Evolutionary conservation across 2,113 vertebrate species (phyloP), one percentile per base, ranked within the genome.

Genomic region (Litocranius walleri): DNA sequence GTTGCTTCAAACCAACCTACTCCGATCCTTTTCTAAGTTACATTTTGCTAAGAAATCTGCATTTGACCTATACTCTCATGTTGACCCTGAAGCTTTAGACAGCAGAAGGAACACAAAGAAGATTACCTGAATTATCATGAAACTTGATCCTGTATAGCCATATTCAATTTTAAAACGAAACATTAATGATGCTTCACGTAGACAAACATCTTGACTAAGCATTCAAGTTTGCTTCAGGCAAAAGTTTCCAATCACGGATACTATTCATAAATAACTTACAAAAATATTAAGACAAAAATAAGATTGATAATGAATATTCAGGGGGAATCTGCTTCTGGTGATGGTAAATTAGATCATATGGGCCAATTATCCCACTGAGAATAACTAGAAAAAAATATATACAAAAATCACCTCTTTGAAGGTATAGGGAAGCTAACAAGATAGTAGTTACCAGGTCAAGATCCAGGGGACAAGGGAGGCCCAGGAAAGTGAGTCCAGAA

Each of bases 261-360:
- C 52, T 40, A 29, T 59, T 57, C 16, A 90, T n/a, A 74, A 88
- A 45, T 43, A 83, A 83, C 97, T 98, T 98, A 98, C 98, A 99
- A 98, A 99, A 99, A 30, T 93, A 96, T 96, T 98, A 99, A 99
- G 98, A 97, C 98, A 98, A 98, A 98, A 99, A 99, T 99, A 98
- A 98, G 97, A 90, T 92, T 97, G 96, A 94, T 98, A 98, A 98
- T 97, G 93, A 99, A 98, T 97, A 98, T 98, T 98, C 97, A 98
- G 82, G 67, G 93, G 93, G 98, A 97, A 98, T 93, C 45, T 96
- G 17, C 30, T 89, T 85, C 71, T 83, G 17, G 43, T 33, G n/a
- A 48, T 57, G 57, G 19, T 23, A 77, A 4, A 54, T 40, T 29
- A 56, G 7, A 80, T 86, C 21, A 87, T 67, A 45, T 89, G 40